Percentiles rank a stretch among this genome's conserved stretches.
These are phyloP conservation scores for Paguma larvata DNA, from an alignment of 2,797 vertebrate species.

Conservation along the genomic window DNA sequence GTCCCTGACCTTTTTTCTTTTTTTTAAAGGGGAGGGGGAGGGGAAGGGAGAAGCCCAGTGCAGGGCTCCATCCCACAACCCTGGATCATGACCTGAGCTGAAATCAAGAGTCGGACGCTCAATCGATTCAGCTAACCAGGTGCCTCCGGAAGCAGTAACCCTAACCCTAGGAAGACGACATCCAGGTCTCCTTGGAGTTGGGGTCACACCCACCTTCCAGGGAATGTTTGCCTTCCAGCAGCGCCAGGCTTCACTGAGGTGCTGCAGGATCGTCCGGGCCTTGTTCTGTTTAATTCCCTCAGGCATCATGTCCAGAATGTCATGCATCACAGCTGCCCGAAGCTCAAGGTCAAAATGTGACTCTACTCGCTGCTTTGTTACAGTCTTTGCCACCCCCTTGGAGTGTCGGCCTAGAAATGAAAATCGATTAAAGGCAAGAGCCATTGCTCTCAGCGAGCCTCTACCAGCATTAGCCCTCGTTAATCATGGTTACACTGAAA, in stretches of 20 bases:
- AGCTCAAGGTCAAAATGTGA: conserved; percentile 99
- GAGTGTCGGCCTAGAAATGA: conserved; percentile 95
- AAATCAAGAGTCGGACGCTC: too few species aligned
- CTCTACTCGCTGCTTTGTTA: conserved; percentile 99
- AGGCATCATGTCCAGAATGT: conserved; percentile 99
- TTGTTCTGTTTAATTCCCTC: conserved; percentile 99
- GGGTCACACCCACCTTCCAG: conserved; percentile 93
- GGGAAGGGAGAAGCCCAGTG: too few species aligned
- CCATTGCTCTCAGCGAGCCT: background rate
- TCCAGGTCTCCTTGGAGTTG: rapidly evolving
- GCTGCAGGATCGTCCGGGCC: conserved; percentile 98
- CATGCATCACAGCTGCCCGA: conserved; percentile 99
- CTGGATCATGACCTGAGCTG: too few species aligned
- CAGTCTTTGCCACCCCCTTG: conserved; percentile 99
- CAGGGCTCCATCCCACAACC: too few species aligned
- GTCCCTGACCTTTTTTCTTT: too few species aligned
- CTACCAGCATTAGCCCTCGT: background rate
- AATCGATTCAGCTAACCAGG: too few species aligned
- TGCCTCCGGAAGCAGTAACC: background rate
- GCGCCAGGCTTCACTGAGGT: conserved; percentile 99
- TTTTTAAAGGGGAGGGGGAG: too few species aligned
- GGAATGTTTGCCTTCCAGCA: conserved; percentile 99
- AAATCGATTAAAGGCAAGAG: background rate
- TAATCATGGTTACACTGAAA: background rate
- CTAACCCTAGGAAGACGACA: background rate